Percentiles rank a stretch among this genome's conserved stretches.
phyloP scores from a whole-genome alignment of 2,113 vertebrate species.

The Nothobranchius kuhntae region DNA sequence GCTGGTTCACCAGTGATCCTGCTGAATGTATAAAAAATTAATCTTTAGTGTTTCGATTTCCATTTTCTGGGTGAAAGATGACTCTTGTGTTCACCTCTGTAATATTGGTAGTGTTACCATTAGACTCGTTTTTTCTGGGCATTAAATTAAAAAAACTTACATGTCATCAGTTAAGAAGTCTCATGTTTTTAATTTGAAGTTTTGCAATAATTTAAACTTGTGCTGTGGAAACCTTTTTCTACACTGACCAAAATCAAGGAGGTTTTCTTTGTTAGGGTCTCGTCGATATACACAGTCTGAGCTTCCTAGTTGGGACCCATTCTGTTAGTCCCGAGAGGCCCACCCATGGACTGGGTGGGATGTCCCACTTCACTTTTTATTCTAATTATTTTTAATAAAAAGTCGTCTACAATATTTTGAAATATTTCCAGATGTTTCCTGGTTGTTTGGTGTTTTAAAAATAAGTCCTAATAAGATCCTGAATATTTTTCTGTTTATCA shows the following conservation, averaged over 20 bases:
- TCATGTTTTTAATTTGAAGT: not conserved
- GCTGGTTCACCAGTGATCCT: conserved; percentile 27
- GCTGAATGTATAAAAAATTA: conserved; percentile 59
- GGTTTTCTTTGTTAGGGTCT: conserved; percentile 68
- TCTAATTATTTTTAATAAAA: too few species aligned
- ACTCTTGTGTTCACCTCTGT: conserved; percentile 58
- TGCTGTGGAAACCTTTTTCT: too few species aligned
- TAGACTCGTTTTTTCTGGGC: conserved; percentile 69
- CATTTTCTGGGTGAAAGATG: conserved; percentile 22
- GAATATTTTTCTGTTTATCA: too few species aligned
- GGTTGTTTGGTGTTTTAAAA: too few species aligned
- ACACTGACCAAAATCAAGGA: conserved; percentile 30
- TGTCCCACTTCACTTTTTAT: too few species aligned
- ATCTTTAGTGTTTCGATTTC: conserved; percentile 42
- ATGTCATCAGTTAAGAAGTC: conserved; percentile 29
- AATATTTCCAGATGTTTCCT: too few species aligned
- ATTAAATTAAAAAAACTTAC: conserved; percentile 64
- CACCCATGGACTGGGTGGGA: too few species aligned
- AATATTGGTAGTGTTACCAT: conserved; percentile 47
- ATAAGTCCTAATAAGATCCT: too few species aligned
- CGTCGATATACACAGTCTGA: conserved; percentile 69
- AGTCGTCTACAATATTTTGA: too few species aligned
- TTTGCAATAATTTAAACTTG: not conserved
- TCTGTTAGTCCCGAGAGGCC: too few species aligned
- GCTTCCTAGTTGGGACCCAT: too few species aligned